phyloP scores from a whole-genome alignment of 2,797 vertebrate species.

The Cirrhinus mrigala region DNA sequence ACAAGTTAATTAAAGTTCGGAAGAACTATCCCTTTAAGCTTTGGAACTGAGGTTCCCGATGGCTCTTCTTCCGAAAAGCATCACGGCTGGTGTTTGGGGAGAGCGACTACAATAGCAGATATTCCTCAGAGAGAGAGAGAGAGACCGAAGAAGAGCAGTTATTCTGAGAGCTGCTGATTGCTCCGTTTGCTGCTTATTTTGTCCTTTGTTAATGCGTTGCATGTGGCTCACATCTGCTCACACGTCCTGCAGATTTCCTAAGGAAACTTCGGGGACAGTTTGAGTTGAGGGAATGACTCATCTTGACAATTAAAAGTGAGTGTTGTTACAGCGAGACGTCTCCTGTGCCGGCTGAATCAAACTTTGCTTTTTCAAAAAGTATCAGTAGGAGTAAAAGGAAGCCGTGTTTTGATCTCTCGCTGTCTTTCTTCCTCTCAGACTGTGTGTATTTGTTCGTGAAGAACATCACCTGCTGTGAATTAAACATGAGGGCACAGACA shows the following conservation, averaged over 20 bases:
- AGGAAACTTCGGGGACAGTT: background rate
- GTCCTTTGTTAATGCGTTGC: background rate
- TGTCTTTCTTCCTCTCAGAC: background rate
- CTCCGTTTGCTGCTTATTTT: conserved; percentile 6
- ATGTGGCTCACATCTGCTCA: conserved; percentile 5
- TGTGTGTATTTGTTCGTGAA: background rate
- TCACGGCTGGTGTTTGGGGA: background rate
- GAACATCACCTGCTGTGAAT: conserved; percentile 38
- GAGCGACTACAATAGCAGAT: background rate
- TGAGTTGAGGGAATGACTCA: conserved; percentile 1
- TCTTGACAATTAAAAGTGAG: conserved; percentile 1
- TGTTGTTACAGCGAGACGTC: background rate
- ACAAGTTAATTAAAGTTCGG: background rate
- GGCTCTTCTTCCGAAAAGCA: background rate
- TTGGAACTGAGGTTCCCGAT: background rate
- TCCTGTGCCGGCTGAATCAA: conserved; percentile 5
- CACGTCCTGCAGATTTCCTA: background rate
- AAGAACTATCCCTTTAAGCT: background rate
- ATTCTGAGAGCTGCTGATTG: background rate
- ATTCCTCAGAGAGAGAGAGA: conserved; percentile 19
- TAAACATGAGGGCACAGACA: conserved; percentile 13
- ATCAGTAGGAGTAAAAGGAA: background rate
- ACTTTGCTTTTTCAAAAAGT: background rate
- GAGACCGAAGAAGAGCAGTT: background rate
- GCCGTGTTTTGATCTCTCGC: conserved; percentile 3